Conservation (phyloP, 2,888 invertebrate species). For the Mantis religiosa region DNA sequence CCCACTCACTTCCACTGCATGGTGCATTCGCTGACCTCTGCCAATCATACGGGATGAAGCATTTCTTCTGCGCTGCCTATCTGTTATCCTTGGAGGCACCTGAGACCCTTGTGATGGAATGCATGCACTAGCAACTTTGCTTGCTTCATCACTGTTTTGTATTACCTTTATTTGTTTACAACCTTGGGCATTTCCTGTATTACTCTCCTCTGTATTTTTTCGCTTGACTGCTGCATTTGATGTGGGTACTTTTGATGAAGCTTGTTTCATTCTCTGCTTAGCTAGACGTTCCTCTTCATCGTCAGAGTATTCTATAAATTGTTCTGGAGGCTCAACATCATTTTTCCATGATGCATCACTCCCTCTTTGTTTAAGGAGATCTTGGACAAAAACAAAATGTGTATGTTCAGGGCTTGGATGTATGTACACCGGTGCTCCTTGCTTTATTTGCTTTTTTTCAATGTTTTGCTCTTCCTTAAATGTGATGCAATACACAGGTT, state of each 20-base stretch:
- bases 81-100: background rate
- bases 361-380: slow-evolving; percentile 67
- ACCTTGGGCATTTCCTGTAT: background rate
- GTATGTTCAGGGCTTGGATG: slow-evolving; percentile 77
- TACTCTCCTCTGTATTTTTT: background rate
- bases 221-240: background rate
- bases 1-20: too few relatives aligned
- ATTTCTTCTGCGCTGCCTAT: background rate
- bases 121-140: background rate
- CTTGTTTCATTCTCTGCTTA: slow-evolving; percentile 21
- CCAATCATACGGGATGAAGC: too few relatives aligned
- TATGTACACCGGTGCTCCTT: slow-evolving; percentile 73
- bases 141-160: background rate
- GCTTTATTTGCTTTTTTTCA: slow-evolving; percentile 57
- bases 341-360: slow-evolving; percentile 86
- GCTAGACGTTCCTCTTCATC: slow-evolving; percentile 73
- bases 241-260: background rate
- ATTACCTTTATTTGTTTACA: background rate
- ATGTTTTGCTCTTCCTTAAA: slow-evolving; percentile 81
- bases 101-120: too few relatives aligned
- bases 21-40: too few relatives aligned
- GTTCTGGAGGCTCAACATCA: slow-evolving; percentile 73
- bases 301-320: slow-evolving; percentile 76
- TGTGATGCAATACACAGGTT: slow-evolving; percentile 85
- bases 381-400: slow-evolving; percentile 67